A percentile compares a stretch with the other conserved stretches of the same genome.
Conservation (phyloP, 1,140 invertebrate species). For the Stenopsyche tienmushanensis region DNA sequence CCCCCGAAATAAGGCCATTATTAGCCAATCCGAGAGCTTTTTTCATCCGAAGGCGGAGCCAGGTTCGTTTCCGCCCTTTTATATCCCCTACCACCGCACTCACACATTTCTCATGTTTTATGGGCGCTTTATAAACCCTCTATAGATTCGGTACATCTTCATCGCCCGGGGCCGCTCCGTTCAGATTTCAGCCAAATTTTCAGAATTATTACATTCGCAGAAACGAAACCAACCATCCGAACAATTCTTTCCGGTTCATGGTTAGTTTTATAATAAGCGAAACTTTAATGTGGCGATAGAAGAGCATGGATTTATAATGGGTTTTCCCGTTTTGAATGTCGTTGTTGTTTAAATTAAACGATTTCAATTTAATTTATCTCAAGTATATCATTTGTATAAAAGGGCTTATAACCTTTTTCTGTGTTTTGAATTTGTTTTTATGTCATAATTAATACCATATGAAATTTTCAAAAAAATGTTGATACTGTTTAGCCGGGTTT, state of each 20-base stretch:
- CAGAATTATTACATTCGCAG: too few species aligned
- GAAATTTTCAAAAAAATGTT: too few species aligned
- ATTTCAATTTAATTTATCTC: too few species aligned
- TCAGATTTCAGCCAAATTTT: too few species aligned
- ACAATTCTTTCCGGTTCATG: not conserved
- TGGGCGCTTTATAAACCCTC: not conserved
- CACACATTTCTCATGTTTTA: not conserved
- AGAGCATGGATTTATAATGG: not conserved
- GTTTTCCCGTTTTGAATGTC: not conserved
- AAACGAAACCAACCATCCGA: too few species aligned
- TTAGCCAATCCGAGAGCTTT: not conserved
- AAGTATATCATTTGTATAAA: too few species aligned
- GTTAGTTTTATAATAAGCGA: not conserved
- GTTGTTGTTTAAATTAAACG: not conserved
- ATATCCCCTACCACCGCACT: constrained; percentile 6
- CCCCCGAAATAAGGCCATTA: not conserved
- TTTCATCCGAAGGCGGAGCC: constrained; percentile 14
- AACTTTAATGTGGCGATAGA: not conserved
- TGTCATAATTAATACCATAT: too few species aligned
- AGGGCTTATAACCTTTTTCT: too few species aligned
- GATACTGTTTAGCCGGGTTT: too few species aligned
- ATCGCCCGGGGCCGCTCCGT: not conserved
- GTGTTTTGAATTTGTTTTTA: too few species aligned
- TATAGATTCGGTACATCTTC: not conserved
- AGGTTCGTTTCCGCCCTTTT: not conserved